These are phyloP conservation scores for Tetropium fuscum DNA, from an alignment of 2,888 invertebrate species.

Conservation along the genomic window DNA sequence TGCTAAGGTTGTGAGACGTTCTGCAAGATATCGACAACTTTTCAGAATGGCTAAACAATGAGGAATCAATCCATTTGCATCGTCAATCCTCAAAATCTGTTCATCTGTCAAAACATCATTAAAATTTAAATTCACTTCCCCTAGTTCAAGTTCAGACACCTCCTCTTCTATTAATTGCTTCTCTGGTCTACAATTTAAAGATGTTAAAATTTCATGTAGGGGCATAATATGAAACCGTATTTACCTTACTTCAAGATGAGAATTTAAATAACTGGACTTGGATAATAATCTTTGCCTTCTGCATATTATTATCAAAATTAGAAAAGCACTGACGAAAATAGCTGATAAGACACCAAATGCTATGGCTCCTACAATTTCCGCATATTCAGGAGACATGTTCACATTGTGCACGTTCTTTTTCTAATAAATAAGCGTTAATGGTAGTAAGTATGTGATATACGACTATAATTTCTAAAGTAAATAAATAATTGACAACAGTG, in stretches of 20 bases:
- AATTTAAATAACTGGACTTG: slow-evolving; percentile 52
- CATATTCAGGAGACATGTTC: slow-evolving; percentile 65
- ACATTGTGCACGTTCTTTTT: slow-evolving; percentile 20
- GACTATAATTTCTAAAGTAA: too few relatives aligned
- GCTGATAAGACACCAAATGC: slow-evolving; percentile 76
- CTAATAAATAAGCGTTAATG: too few relatives aligned
- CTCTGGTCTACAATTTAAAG: slow-evolving; percentile 64
- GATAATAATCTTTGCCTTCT: slow-evolving; percentile 68
- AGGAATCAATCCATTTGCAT: slow-evolving; percentile 78
- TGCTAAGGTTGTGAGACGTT: slow-evolving; percentile 75
- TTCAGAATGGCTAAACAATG: slow-evolving; percentile 79
- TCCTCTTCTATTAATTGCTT: slow-evolving; percentile 68
- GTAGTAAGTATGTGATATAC: too few relatives aligned
- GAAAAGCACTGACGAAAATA: slow-evolving; percentile 76
- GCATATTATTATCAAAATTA: slow-evolving; percentile 74
- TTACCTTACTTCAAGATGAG: slow-evolving; percentile 54
- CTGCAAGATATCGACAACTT: slow-evolving; percentile 77
- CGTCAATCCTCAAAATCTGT: slow-evolving; percentile 73
- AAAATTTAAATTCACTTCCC: slow-evolving; percentile 71
- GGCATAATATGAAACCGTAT: slow-evolving; percentile 44
- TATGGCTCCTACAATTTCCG: slow-evolving; percentile 77
- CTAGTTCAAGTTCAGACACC: slow-evolving; percentile 69
- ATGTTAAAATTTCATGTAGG: neutral
- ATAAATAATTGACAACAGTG: too few relatives aligned
- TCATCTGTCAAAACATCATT: slow-evolving; percentile 73